Evolutionary conservation across 2,113 vertebrate genomes (phyloP).

Genomic region (Kryptolebias marmoratus): DNA sequence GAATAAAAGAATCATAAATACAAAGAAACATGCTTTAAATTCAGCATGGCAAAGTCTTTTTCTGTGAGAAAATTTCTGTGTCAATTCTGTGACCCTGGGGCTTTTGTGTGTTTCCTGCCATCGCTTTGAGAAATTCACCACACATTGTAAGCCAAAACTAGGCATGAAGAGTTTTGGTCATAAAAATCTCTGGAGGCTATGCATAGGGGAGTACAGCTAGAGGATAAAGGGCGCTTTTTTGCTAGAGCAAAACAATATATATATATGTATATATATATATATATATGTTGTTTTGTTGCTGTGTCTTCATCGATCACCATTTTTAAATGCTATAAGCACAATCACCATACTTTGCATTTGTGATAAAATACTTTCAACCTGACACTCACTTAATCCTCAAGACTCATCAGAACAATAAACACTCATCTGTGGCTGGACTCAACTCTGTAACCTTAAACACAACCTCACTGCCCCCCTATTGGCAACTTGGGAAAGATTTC

Average conservation of each 20-base stretch:
- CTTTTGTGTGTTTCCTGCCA: conserved; percentile 32
- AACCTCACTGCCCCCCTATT: conserved; percentile 54
- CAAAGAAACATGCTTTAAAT: conserved; percentile 4
- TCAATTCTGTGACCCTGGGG: conserved; percentile 5
- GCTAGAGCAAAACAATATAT: not conserved
- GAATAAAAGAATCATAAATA: not conserved
- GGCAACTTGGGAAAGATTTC: conserved; percentile 78
- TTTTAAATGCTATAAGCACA: conserved; percentile 1
- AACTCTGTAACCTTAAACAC: conserved; percentile 76
- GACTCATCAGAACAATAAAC: conserved; percentile 49
- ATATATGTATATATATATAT: too few species aligned
- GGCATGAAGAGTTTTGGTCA: conserved; percentile 23
- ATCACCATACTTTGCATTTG: conserved; percentile 28
- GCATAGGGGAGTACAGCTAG: conserved; percentile 10
- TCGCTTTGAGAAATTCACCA: conserved; percentile 48
- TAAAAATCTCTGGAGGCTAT: conserved; percentile 39
- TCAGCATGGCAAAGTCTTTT: conserved; percentile 5
- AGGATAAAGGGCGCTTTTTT: conserved; percentile 20
- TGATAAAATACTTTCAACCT: conserved; percentile 28
- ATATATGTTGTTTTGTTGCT: conserved; percentile 14
- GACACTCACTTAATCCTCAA: conserved; percentile 36
- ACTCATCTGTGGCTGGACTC: conserved; percentile 60
- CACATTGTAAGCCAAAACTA: conserved; percentile 36
- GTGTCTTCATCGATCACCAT: conserved; percentile 13
- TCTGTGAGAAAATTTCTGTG: conserved; percentile 24